Percentiles rank a stretch among this genome's conserved stretches.
Evolutionary conservation across 2,888 invertebrate species (phyloP).

Genomic region (Drosophila neotestacea): DNA sequence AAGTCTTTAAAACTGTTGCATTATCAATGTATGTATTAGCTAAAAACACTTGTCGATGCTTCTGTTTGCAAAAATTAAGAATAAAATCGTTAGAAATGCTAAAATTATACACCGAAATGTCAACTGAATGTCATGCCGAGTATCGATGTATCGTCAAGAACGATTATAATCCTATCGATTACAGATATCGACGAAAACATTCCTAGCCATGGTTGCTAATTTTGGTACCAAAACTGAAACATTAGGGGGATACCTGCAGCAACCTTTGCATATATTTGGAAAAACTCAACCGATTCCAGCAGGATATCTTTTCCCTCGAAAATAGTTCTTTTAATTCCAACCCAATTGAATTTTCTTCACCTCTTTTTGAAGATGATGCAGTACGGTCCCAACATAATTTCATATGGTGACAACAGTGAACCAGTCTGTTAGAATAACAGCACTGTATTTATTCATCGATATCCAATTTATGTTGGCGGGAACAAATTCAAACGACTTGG

Average conservation of each 20-base stretch:
- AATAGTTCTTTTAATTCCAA: too few relatives aligned
- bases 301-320: too few relatives aligned
- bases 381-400: too few relatives aligned
- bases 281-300: too few relatives aligned
- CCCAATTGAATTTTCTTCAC: too few relatives aligned
- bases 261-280: too few relatives aligned
- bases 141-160: conserved; percentile 45
- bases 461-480: conserved; percentile 12
- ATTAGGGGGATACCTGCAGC: too few relatives aligned
- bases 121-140: conserved; percentile 84
- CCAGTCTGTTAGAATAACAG: conserved; percentile 3
- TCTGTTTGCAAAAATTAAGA: conserved; percentile 53
- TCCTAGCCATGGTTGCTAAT: too few relatives aligned
- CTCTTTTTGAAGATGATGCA: too few relatives aligned
- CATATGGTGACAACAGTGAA: too few relatives aligned
- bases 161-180: conserved; percentile 32
- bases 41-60: conserved; percentile 34
- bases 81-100: conserved; percentile 56
- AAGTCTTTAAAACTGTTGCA: conserved; percentile 34
- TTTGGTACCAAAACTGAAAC: too few relatives aligned
- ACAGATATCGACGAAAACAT: conserved; percentile 4
- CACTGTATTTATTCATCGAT: conserved; percentile 7
- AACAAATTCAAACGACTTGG: background rate
- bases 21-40: conserved; percentile 29
- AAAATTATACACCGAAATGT: conserved; percentile 75